Conservation (phyloP, 2,113 vertebrate genomes). For the Podocnemis expansa region DNA sequence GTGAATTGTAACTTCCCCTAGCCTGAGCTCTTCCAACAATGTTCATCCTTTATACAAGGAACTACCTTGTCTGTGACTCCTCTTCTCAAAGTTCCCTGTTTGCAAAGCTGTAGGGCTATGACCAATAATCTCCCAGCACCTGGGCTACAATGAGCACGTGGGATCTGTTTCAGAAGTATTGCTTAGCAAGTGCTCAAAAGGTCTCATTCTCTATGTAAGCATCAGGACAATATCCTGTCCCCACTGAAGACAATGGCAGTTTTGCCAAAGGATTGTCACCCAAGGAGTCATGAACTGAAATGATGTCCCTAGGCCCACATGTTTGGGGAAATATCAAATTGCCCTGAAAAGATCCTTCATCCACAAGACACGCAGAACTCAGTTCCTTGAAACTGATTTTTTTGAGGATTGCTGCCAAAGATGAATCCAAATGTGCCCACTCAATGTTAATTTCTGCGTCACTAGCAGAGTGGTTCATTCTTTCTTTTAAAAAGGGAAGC, state of each 20-base stretch:
- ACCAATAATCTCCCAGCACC: neutral
- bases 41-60: neutral
- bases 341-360: neutral
- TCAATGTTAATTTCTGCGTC: neutral
- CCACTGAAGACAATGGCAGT: neutral
- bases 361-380: neutral
- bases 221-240: neutral
- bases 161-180: neutral
- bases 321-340: neutral
- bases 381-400: neutral
- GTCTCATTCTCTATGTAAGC: neutral
- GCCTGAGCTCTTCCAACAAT: neutral
- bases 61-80: neutral
- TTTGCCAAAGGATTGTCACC: neutral
- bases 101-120: neutral
- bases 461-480: neutral
- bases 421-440: slow-evolving; percentile 16
- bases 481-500: neutral
- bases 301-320: neutral
- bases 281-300: neutral
- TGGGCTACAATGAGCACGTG: neutral
- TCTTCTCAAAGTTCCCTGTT: neutral
- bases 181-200: neutral
- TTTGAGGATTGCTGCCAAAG: slow-evolving; percentile 41
- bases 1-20: neutral